Conservation (phyloP, 2,113 vertebrate genomes). For the Cranoglanis bouderius region DNA sequence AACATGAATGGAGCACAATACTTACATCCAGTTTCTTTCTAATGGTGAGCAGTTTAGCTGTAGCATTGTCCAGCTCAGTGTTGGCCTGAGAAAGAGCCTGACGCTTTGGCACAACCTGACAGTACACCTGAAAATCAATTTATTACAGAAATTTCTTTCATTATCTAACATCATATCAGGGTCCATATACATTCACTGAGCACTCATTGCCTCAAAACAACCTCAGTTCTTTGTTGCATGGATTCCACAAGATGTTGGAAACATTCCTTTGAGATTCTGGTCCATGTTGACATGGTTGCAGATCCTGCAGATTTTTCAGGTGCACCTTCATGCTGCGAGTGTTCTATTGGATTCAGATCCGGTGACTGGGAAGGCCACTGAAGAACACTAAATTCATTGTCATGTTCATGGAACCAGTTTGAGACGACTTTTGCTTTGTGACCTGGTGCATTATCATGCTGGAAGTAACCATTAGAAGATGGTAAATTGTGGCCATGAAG, state of each 20-base stretch:
- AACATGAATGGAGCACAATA: conserved; percentile 11
- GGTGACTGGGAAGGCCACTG: background rate
- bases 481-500: background rate
- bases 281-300: background rate
- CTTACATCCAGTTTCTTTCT: conserved; percentile 79
- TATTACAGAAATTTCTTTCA: conserved; percentile 1
- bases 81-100: conserved; percentile 75
- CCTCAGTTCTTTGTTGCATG: background rate
- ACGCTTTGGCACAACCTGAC: conserved; percentile 79
- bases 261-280: background rate
- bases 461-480: background rate
- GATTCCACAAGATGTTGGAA: background rate
- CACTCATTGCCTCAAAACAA: background rate
- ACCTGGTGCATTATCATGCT: background rate
- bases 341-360: background rate
- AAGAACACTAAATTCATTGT: background rate
- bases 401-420: background rate
- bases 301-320: background rate
- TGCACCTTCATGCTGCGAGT: background rate
- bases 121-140: conserved; percentile 58
- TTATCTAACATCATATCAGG: background rate
- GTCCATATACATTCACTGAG: background rate
- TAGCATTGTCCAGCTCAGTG: conserved; percentile 73
- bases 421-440: background rate
- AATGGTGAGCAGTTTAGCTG: conserved; percentile 72